phyloP scores from a whole-genome alignment of 2,888 invertebrate species.

The Leptodirus hochenwartii region DNA sequence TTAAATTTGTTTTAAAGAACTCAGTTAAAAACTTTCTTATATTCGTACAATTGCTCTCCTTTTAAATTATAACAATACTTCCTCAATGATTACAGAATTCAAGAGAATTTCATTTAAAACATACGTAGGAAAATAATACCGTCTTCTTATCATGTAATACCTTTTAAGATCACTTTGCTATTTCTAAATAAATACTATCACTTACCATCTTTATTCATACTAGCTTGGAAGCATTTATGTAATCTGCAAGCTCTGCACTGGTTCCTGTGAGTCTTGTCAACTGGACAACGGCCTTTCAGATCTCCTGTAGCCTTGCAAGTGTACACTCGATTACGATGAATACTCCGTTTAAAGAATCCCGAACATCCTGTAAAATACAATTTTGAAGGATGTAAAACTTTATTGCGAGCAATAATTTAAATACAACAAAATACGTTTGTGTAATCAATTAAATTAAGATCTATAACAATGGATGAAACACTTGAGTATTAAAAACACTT shows the following conservation, averaged over 20 bases:
- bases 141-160: no score
- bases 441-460: not conserved
- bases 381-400: no score
- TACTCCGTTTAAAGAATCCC: constrained; percentile 91
- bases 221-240: constrained; percentile 87
- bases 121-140: no score
- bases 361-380: constrained; percentile 78
- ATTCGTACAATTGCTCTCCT: no score
- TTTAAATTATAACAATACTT: no score
- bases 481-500: no score
- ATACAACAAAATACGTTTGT: not conserved
- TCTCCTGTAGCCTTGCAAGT: constrained; percentile 93
- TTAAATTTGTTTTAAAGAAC: no score
- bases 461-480: no score
- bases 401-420: constrained; percentile 7
- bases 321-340: constrained; percentile 89
- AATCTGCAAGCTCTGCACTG: constrained; percentile 92
- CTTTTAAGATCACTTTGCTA: no score
- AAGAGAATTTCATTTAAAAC: no score
- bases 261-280: constrained; percentile 93
- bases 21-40: no score
- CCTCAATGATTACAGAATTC: no score
- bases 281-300: constrained; percentile 75
- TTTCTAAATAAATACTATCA: constrained; percentile 6
- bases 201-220: constrained; percentile 98